Percentiles rank a stretch among this genome's conserved stretches.
Evolutionary conservation across 2,888 invertebrate genomes (phyloP).

Genomic region (Dioctria rufipes): DNA sequence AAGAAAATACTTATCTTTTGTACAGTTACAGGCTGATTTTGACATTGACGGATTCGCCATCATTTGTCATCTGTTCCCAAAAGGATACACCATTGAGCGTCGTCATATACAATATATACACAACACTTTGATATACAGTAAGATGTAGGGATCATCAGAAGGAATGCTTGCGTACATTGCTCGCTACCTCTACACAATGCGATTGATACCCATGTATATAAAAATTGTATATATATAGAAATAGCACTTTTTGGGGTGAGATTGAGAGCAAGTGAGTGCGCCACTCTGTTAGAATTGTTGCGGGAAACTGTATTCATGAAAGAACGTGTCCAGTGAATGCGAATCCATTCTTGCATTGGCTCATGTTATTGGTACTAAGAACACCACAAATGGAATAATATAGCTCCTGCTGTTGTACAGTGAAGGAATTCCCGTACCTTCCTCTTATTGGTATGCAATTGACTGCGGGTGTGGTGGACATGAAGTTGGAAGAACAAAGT

Average conservation of each 20-base stretch:
- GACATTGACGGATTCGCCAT: constrained; percentile 72
- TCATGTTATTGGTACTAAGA: constrained; percentile 27
- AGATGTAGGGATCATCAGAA: constrained; percentile 1
- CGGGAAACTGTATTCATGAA: constrained; percentile 38
- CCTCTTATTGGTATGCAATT: neutral
- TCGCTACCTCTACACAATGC: constrained; percentile 15
- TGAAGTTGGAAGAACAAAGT: constrained; percentile 31
- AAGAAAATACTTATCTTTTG: constrained; percentile 57
- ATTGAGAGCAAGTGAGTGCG: constrained; percentile 51
- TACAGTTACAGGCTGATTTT: constrained; percentile 73
- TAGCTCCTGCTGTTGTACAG: constrained; percentile 16
- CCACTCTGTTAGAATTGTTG: constrained; percentile 42
- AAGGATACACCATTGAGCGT: constrained; percentile 62
- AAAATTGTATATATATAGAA: constrained; percentile 36
- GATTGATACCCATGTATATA: constrained; percentile 37
- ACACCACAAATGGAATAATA: constrained; percentile 19
- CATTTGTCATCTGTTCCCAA: constrained; percentile 71
- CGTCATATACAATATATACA: constrained; percentile 10
- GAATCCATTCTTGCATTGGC: constrained; percentile 40
- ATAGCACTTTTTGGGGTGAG: constrained; percentile 27
- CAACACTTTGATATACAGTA: neutral
- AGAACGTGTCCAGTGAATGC: constrained; percentile 25
- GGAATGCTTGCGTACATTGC: constrained; percentile 41
- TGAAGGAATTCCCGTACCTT: constrained; percentile 2
- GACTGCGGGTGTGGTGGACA: neutral